Evolutionary conservation across 92 coral and sea anemone genomes (phyloP).

Genomic region (Phenganax stokvisi): DNA sequence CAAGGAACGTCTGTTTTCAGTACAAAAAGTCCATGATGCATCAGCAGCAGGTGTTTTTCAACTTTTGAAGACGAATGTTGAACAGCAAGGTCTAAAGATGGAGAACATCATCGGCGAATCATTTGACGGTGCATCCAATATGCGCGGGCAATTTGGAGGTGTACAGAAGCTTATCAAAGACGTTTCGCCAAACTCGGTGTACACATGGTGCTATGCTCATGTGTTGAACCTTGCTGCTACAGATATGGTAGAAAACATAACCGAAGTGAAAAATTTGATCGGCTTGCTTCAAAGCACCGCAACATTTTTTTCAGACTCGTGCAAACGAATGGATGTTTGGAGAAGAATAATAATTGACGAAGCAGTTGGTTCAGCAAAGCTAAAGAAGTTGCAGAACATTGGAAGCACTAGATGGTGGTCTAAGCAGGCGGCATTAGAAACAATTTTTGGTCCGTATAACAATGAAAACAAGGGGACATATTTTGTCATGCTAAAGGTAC

Average conservation of each 20-base stretch:
- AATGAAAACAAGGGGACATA: conserved; percentile 17
- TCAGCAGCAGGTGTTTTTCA: conserved; percentile 29
- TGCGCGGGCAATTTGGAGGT: conserved; percentile 21
- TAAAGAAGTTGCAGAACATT: conserved; percentile 31
- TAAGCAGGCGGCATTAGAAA: conserved; percentile 31
- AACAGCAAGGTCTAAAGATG: conserved; percentile 23
- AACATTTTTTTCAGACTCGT: conserved; percentile 24
- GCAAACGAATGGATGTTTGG: conserved; percentile 34
- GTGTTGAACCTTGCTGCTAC: conserved; percentile 27
- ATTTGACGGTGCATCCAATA: conserved; percentile 29
- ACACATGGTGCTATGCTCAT: conserved; percentile 33
- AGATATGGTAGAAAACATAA: conserved; percentile 35
- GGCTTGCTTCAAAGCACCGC: conserved; percentile 34
- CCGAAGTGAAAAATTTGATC: conserved; percentile 19
- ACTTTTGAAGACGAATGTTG: conserved; percentile 16
- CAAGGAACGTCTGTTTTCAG: conserved; percentile 24
- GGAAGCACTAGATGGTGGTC: conserved; percentile 32
- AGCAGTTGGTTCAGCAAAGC: conserved; percentile 35
- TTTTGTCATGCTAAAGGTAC: conserved; percentile 32
- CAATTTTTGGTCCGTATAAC: conserved; percentile 23
- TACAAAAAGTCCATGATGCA: conserved; percentile 19
- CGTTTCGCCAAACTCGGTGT: conserved; percentile 27
- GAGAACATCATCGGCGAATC: conserved; percentile 26
- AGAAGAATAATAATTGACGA: conserved; percentile 10
- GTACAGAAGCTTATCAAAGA: conserved; percentile 21